Conservation (phyloP, 2,113 vertebrate species). For the Natator depressus region DNA sequence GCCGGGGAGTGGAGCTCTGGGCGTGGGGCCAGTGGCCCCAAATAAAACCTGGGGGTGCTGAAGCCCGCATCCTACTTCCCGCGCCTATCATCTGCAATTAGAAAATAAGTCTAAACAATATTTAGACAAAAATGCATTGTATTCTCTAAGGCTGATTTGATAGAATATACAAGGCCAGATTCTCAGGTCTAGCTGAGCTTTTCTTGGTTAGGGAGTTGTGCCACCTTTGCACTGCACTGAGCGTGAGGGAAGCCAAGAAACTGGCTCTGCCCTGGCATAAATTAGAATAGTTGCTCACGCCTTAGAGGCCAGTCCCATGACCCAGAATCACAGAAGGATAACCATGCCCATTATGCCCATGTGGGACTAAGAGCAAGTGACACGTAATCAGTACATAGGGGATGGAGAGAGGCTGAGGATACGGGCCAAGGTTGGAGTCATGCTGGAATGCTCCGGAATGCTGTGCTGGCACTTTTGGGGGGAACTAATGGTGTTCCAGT, state of each 20-base stretch:
- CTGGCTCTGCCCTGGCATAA: neutral
- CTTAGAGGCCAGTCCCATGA: neutral
- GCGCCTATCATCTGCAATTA: neutral
- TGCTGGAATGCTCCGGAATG: neutral
- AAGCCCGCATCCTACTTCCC: too few species aligned
- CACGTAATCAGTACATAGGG: neutral
- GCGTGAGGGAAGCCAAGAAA: neutral
- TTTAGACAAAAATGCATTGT: neutral
- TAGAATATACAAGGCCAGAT: neutral
- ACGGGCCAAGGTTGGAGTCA: neutral
- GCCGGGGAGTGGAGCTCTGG: too few species aligned
- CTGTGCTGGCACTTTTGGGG: neutral
- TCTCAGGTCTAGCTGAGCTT: neutral
- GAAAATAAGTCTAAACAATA: neutral
- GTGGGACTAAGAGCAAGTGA: neutral
- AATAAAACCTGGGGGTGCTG: too few species aligned
- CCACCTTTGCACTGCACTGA: neutral
- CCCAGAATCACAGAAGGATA: slow-evolving; percentile 8
- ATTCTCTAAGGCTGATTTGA: neutral
- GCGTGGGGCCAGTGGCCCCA: too few species aligned
- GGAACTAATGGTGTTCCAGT: neutral
- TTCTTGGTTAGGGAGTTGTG: neutral
- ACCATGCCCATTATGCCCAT: neutral
- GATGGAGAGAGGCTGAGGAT: neutral
- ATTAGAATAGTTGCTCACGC: neutral